These are phyloP conservation scores for Petrocephalus zakoni DNA, from an alignment of 2,113 vertebrate genomes.

Conservation along the genomic window DNA sequence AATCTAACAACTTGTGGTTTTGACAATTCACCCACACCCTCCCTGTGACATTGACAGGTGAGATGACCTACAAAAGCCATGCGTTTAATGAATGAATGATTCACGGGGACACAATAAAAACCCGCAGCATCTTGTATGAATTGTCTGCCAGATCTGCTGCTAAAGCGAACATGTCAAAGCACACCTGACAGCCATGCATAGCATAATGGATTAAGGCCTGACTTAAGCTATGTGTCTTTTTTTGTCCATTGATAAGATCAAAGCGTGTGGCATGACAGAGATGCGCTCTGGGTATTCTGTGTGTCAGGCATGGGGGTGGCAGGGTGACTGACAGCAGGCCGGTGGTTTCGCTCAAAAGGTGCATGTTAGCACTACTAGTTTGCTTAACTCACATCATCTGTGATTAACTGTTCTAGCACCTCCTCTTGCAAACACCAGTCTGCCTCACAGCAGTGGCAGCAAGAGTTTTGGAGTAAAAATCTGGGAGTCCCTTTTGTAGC, in stretches of 20 bases:
- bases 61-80: not conserved
- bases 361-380: conserved; percentile 34
- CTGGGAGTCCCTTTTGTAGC: not conserved
- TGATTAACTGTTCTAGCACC: not conserved
- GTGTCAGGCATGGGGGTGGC: conserved; percentile 40
- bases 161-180: not conserved
- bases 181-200: not conserved
- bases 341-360: conserved; percentile 51
- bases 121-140: not conserved
- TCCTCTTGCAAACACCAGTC: conserved; percentile 18
- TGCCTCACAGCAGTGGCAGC: not conserved
- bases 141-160: not conserved
- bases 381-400: conserved; percentile 18
- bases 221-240: conserved; percentile 8
- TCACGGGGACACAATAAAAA: not conserved
- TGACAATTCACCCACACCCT: not conserved
- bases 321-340: conserved; percentile 38
- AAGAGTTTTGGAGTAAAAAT: not conserved
- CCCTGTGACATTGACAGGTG: not conserved
- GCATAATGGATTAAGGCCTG: not conserved
- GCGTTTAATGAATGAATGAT: not conserved
- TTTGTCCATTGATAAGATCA: conserved; percentile 21
- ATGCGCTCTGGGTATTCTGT: conserved; percentile 32
- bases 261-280: conserved; percentile 11
- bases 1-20: not conserved